Evolutionary conservation across 2,797 vertebrate species (phyloP).

Genomic region (Okamejei kenojei): DNA sequence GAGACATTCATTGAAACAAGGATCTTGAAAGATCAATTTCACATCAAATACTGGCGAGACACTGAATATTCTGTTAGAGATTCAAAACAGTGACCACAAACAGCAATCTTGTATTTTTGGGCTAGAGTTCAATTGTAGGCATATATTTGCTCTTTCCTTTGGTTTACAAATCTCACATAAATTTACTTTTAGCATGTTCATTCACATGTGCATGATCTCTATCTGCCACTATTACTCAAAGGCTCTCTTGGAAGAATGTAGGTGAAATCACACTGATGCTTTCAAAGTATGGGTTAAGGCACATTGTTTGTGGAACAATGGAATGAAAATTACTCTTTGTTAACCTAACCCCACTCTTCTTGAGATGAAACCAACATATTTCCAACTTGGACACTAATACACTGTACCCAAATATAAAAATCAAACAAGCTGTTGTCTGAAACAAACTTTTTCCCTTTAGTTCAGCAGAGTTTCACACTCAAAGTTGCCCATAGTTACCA

Average conservation of each 20-base stretch:
- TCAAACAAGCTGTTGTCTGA: background rate
- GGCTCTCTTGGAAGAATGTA: background rate
- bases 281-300: background rate
- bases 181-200: background rate
- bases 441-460: background rate
- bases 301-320: background rate
- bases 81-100: background rate
- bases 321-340: background rate
- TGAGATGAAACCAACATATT: background rate
- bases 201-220: background rate
- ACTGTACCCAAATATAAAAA: background rate
- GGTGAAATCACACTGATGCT: background rate
- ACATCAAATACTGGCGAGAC: background rate
- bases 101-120: background rate
- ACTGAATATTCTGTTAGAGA: background rate
- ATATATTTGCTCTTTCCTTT: background rate
- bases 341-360: background rate
- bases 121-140: background rate
- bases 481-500: background rate
- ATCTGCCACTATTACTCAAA: background rate
- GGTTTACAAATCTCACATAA: background rate
- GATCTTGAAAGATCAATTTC: background rate
- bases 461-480: background rate
- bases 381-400: conserved; percentile 46
- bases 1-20: background rate